These are phyloP conservation scores for Epinotia nisella DNA, from an alignment of 2,888 invertebrate genomes.

Conservation along the genomic window DNA sequence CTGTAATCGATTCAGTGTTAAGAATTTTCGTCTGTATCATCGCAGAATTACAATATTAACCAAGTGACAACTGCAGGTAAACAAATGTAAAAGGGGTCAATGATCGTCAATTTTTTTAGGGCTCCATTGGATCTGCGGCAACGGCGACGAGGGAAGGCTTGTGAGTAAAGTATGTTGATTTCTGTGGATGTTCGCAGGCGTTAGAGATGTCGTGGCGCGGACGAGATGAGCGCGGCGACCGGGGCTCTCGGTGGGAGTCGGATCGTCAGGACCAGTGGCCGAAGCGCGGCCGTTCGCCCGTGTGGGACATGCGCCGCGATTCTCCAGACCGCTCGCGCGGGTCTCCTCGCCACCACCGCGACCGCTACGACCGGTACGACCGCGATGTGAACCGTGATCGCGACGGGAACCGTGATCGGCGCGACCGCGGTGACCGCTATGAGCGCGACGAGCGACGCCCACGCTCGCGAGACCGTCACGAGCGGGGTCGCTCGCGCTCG, in stretches of 20 bases:
- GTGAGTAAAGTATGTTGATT: constrained; percentile 71
- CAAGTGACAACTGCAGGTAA: constrained; percentile 65
- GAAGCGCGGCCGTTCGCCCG: constrained; percentile 65
- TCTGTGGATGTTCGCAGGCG: constrained; percentile 76
- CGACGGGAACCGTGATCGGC: constrained; percentile 54
- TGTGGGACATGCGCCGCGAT: constrained; percentile 69
- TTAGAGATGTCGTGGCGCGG: constrained; percentile 77
- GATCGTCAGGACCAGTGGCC: constrained; percentile 50
- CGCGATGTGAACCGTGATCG: constrained; percentile 56
- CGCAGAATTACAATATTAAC: constrained; percentile 18
- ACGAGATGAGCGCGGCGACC: constrained; percentile 70
- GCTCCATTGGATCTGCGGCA: constrained; percentile 52
- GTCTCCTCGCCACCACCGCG: constrained; percentile 53
- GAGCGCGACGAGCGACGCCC: constrained; percentile 49
- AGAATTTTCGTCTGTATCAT: background rate
- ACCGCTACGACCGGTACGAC: constrained; percentile 53
- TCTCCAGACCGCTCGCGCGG: constrained; percentile 60
- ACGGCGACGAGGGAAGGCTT: constrained; percentile 56
- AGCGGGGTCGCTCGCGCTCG: constrained; percentile 44
- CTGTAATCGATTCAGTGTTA: constrained; percentile 8
- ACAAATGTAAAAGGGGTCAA: constrained; percentile 66
- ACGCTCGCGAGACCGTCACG: constrained; percentile 46
- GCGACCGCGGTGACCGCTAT: constrained; percentile 53
- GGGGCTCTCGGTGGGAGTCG: constrained; percentile 70
- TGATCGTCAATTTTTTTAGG: constrained; percentile 58